Base-by-base conservation (phyloP, 2,888 invertebrate genomes). In the Scotopteryx bipunctaria region DNA sequence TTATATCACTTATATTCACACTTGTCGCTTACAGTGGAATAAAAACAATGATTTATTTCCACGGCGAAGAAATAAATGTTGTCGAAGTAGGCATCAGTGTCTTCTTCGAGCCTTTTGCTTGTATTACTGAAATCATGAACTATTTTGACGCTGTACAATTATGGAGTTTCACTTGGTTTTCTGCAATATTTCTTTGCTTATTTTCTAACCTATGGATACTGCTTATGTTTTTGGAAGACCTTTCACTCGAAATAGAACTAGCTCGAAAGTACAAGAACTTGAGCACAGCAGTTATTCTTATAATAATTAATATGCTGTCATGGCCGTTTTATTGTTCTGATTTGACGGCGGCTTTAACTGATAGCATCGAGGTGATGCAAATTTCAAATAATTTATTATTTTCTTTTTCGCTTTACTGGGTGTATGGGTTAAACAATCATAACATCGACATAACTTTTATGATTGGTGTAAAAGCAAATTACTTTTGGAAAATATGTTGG, bases 391-490 rank as follows among this genome's bases (percentile, higher is more conserved):
- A 69, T 47, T 69, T 86, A 14, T 58, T 84, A 6, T 75, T 86
- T 56, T 84, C 89, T 4, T 42, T 86, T 8, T 69, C 81, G 16
- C 55, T 87, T 21, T 89, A 88, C 66, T 89, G 87, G 87, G 61
- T 83, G 44, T 89, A 89, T 57, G 86, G 86, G 2, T 77, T 75
- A 17, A 69, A 73, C 23, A 81, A 79, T 15, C 88, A 88, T 42
- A 83, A 74, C 23, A 69, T 83, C 9, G 89, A 89, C 52, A 88
- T 89, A 29, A 80, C 79, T 55, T 89, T 88, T 48, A 89, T 89
- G 89, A 83, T 88, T 59, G 89, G 89, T 2, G 75, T 89, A 8
- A 89, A 86, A 64, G 71, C 86, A 0, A 85, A 78, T 46, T 77
- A 76, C 35, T 83, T 79, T 68, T 86, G 81, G 82, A 86, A 83